Evolutionary conservation across 2,888 invertebrate species (phyloP).

Genomic region (Barypeithes pellucidus): DNA sequence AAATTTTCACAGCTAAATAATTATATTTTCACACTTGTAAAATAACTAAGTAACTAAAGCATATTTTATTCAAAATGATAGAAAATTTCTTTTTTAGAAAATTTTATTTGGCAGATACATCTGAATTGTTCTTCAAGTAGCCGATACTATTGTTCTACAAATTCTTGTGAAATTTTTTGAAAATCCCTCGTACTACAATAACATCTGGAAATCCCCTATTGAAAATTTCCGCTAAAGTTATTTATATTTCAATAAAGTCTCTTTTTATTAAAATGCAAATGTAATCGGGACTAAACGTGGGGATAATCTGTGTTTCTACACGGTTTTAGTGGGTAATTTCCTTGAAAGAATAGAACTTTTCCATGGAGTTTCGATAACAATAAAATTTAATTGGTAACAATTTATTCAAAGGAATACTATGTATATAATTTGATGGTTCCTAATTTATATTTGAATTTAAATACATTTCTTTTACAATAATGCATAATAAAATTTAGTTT

Average conservation of each 20-base stretch:
- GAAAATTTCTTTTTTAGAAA: no score
- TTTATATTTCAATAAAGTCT: slow-evolving; percentile 20
- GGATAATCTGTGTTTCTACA: slow-evolving; percentile 15
- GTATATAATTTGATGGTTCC: neutral
- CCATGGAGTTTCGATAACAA: neutral
- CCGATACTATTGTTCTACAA: neutral
- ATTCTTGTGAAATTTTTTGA: neutral
- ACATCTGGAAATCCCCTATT: neutral
- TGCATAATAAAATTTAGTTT: no score
- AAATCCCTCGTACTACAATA: slow-evolving; percentile 6
- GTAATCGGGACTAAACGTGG: slow-evolving; percentile 26
- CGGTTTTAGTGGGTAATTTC: neutral
- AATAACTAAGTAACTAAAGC: no score
- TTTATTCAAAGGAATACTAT: neutral
- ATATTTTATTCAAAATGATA: no score
- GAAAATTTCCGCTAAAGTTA: slow-evolving; percentile 25
- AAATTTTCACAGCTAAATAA: no score
- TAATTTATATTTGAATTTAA: no score
- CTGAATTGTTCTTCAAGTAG: no score
- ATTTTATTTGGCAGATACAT: no score
- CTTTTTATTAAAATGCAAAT: slow-evolving; percentile 35
- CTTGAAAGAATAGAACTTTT: slow-evolving; percentile 4
- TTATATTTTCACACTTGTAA: no score
- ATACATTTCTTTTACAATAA: no score
- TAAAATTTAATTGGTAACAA: slow-evolving; percentile 11